Conservation (phyloP, 2,888 invertebrate genomes). For the Lepetodrilus schrolli region DNA sequence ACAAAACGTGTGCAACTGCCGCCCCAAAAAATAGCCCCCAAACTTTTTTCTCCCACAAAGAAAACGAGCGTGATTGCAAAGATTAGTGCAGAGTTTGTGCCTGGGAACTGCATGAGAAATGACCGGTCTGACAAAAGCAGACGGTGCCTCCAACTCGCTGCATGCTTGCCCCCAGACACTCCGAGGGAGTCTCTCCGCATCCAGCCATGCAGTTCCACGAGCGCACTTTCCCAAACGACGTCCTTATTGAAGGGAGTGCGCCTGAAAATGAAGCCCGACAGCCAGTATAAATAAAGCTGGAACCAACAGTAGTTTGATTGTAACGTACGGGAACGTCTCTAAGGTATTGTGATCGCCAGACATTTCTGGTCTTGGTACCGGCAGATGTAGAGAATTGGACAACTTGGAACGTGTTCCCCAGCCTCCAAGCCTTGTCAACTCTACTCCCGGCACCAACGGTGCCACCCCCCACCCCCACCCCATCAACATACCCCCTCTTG, state of each 20-base stretch:
- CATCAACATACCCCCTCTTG: too few species aligned
- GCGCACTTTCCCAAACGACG: background rate
- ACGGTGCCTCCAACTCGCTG: background rate
- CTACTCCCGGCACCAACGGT: too few species aligned
- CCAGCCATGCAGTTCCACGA: background rate
- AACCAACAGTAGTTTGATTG: background rate
- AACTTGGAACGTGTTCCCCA: too few species aligned
- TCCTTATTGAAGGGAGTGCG: background rate
- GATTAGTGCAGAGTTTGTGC: slow-evolving; percentile 11
- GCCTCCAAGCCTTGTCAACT: too few species aligned
- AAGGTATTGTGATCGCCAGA: too few species aligned
- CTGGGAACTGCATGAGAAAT: slow-evolving; percentile 1
- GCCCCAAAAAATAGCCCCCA: slow-evolving; percentile 17
- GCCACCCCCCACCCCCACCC: too few species aligned
- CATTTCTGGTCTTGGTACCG: too few species aligned
- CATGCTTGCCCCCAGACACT: background rate
- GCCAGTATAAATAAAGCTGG: slow-evolving; percentile 17
- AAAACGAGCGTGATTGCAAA: slow-evolving; percentile 13
- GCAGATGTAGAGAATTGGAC: too few species aligned
- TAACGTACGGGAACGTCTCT: background rate
- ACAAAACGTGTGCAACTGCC: slow-evolving; percentile 13
- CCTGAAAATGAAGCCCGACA: background rate
- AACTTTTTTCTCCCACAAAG: slow-evolving; percentile 15
- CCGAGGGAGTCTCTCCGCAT: background rate
- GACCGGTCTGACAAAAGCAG: background rate